Conservation (phyloP, 2,113 vertebrate species). For the Jacana jacana region DNA sequence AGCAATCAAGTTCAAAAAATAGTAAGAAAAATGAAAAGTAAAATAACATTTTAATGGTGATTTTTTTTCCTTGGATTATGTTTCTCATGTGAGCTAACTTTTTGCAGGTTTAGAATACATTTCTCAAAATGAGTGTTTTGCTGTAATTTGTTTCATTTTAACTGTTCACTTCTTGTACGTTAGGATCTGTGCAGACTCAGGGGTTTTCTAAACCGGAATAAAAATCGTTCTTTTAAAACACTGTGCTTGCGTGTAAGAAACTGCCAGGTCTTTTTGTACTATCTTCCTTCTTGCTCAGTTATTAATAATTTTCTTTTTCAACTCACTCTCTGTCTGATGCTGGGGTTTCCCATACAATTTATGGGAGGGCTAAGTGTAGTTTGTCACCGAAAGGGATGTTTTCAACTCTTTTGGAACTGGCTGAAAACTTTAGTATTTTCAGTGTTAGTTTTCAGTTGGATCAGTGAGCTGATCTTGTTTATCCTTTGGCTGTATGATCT, state of each 20-base stretch:
- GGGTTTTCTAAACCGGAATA: not conserved
- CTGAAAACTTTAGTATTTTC: conserved; percentile 3
- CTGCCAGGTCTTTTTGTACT: not conserved
- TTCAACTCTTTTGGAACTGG: not conserved
- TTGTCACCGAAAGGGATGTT: not conserved
- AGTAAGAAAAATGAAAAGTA: not conserved
- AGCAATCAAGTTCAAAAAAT: not conserved
- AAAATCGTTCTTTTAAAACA: not conserved
- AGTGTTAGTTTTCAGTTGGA: conserved; percentile 32
- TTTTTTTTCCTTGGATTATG: not conserved
- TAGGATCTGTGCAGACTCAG: not conserved
- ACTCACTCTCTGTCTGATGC: not conserved
- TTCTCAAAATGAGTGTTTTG: not conserved
- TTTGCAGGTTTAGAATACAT: not conserved
- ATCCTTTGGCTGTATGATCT: conserved; percentile 43
- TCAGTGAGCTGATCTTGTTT: conserved; percentile 60
- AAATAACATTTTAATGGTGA: not conserved
- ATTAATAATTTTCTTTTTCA: not conserved
- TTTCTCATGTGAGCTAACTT: not conserved
- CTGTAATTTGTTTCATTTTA: not conserved
- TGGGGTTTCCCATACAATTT: not conserved
- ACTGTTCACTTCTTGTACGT: not conserved
- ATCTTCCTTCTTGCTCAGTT: not conserved
- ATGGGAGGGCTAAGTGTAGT: not conserved
- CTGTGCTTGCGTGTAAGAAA: not conserved